These are phyloP conservation scores for Arenicola marina DNA, from an alignment of 2,888 invertebrate genomes.

Conservation along the genomic window DNA sequence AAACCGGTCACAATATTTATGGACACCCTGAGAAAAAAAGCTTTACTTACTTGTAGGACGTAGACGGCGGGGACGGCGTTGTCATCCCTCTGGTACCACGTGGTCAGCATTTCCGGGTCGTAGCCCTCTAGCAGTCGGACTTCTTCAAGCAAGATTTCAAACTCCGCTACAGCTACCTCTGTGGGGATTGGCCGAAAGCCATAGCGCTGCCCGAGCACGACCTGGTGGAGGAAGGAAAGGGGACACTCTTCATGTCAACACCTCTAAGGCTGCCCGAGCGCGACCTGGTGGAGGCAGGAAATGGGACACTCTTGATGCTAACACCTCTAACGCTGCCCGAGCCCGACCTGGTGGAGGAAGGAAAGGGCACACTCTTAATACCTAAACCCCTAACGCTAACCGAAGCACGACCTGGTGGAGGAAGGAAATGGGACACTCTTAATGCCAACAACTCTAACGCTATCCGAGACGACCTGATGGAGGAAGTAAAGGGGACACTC, in stretches of 20 bases:
- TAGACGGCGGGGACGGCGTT: constrained; percentile 34
- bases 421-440: too few species aligned
- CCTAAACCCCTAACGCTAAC: too few species aligned
- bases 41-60: constrained; percentile 29
- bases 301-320: not conserved
- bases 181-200: constrained; percentile 32
- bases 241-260: not conserved
- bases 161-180: constrained; percentile 25
- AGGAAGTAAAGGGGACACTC: too few species aligned
- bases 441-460: too few species aligned
- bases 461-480: too few species aligned
- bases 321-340: too few species aligned
- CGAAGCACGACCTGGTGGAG: too few species aligned
- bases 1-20: not conserved
- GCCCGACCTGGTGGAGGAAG: too few species aligned
- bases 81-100: constrained; percentile 35
- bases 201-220: constrained; percentile 36
- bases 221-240: constrained; percentile 16
- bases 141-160: constrained; percentile 24
- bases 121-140: constrained; percentile 9
- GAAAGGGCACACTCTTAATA: too few species aligned
- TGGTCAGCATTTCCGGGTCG: constrained; percentile 14
- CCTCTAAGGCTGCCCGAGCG: not conserved
- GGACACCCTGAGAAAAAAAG: not conserved
- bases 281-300: not conserved